Evolutionary conservation across 2,797 vertebrate genomes (phyloP).

Genomic region (Danio jaintianensis): DNA sequence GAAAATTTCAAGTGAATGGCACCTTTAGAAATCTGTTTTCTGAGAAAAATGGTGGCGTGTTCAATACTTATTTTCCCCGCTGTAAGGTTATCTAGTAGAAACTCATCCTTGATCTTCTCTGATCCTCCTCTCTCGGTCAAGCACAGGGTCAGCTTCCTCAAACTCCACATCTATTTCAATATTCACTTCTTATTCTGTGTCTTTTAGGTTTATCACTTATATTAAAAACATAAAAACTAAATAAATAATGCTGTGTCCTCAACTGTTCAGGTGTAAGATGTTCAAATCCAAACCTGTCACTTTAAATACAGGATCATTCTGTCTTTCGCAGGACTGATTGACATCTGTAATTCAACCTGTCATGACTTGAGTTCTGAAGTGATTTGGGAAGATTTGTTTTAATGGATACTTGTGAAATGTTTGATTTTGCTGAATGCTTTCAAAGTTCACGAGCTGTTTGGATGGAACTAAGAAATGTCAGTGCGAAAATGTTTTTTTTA

Average conservation of each 20-base stretch:
- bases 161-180: not conserved
- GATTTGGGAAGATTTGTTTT: not conserved
- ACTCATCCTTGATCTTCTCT: not conserved
- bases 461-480: constrained; percentile 10
- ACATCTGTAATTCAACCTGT: constrained; percentile 1
- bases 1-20: too few species aligned
- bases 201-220: too few species aligned
- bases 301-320: not conserved
- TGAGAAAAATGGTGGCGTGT: too few species aligned
- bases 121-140: not conserved
- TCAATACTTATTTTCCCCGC: too few species aligned
- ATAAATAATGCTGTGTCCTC: not conserved
- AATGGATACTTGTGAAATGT: constrained; percentile 4
- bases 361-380: not conserved
- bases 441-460: not conserved
- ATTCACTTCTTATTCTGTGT: too few species aligned
- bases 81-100: constrained; percentile 7
- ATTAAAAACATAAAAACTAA: not conserved
- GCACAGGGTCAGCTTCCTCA: not conserved
- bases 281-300: not conserved
- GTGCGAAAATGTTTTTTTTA: not conserved
- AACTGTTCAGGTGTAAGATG: not conserved
- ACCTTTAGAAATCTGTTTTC: too few species aligned
- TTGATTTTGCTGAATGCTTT: not conserved
- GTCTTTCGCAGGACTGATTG: not conserved